These are phyloP conservation scores for Dendrolimus punctatus DNA, from an alignment of 1,140 invertebrate species.

Conservation along the genomic window DNA sequence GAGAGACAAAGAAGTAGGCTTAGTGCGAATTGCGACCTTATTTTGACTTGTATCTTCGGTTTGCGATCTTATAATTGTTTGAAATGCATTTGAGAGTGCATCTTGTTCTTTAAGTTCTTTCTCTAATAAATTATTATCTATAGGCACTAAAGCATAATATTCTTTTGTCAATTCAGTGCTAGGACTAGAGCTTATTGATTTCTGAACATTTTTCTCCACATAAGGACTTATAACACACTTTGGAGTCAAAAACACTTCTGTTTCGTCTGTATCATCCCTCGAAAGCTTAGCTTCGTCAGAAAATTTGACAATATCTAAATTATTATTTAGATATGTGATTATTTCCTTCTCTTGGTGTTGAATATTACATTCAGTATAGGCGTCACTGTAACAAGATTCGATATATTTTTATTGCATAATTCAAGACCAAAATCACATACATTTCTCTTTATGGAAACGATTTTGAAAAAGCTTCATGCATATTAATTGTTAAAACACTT, in stretches of 20 bases:
- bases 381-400: slow-evolving; percentile 47
- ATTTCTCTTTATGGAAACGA: too few species aligned
- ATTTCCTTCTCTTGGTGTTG: slow-evolving; percentile 58
- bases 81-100: slow-evolving; percentile 55
- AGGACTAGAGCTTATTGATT: slow-evolving; percentile 42
- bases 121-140: slow-evolving; percentile 53
- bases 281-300: slow-evolving; percentile 16
- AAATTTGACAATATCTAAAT: slow-evolving; percentile 19
- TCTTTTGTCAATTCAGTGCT: slow-evolving; percentile 53
- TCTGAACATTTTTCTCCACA: slow-evolving; percentile 32
- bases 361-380: slow-evolving; percentile 59
- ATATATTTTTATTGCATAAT: not conserved
- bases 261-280: slow-evolving; percentile 37
- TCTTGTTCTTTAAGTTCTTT: slow-evolving; percentile 60
- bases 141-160: slow-evolving; percentile 60
- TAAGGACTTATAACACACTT: slow-evolving; percentile 43
- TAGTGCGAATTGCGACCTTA: slow-evolving; percentile 26
- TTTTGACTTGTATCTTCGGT: slow-evolving; percentile 26
- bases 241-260: slow-evolving; percentile 46
- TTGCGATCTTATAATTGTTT: slow-evolving; percentile 55
- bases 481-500: too few species aligned
- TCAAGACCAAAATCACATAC: not conserved
- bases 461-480: too few species aligned
- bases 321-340: slow-evolving; percentile 43
- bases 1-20: slow-evolving; percentile 54